phyloP scores from a whole-genome alignment of 2,888 invertebrate species.

The Leptinotarsa haldemani region DNA sequence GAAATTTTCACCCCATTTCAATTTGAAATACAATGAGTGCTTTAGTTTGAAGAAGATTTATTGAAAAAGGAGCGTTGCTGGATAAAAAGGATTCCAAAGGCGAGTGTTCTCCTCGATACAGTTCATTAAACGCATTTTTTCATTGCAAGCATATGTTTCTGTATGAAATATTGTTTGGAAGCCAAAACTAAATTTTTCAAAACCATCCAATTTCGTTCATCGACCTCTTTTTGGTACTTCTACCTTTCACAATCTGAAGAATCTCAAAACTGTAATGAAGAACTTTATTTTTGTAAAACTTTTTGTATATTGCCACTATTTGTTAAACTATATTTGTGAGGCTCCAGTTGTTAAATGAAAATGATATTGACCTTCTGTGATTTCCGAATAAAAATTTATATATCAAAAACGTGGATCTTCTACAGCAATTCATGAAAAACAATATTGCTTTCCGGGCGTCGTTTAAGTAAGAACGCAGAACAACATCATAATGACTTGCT shows the following conservation, averaged over 20 bases:
- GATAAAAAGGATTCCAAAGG: constrained; percentile 6
- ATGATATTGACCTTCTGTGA: too few species aligned
- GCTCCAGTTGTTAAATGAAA: too few species aligned
- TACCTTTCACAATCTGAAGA: too few species aligned
- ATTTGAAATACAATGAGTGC: constrained; percentile 55
- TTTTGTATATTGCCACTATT: too few species aligned
- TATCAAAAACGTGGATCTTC: too few species aligned
- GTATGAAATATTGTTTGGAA: not conserved
- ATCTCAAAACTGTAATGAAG: not conserved
- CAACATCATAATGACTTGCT: too few species aligned
- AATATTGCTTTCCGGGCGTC: too few species aligned
- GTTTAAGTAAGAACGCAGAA: too few species aligned
- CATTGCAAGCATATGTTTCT: not conserved
- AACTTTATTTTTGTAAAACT: not conserved
- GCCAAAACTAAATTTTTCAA: not conserved
- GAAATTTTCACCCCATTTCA: constrained; percentile 65
- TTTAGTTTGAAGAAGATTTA: constrained; percentile 45
- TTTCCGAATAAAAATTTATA: too few species aligned
- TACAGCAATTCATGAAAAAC: too few species aligned
- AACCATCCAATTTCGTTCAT: not conserved
- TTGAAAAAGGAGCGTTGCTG: constrained; percentile 36
- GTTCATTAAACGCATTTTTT: constrained; percentile 13
- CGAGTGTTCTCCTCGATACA: constrained; percentile 13
- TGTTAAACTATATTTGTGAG: too few species aligned
- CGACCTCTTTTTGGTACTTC: too few species aligned